Evolutionary conservation across 64 coral and sea anemone species (phyloP), one percentile per base, ranked within the genome.

Genomic region (Actinia equina): DNA sequence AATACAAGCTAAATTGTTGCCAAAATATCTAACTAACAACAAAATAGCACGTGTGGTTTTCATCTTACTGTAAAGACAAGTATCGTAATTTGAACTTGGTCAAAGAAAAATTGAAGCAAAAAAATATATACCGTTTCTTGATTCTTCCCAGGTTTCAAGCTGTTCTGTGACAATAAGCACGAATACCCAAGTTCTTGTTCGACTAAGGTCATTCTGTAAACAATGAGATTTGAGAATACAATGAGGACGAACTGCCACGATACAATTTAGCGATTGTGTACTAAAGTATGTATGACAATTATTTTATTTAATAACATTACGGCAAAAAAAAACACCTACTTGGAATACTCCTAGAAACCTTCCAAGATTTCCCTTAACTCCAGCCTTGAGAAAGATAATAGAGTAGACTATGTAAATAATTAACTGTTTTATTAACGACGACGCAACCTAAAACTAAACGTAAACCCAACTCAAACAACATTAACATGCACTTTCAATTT

Each of bases 151-250:
- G 9, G 59, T 88, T 80, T 97, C 94, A 16, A 88, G 91, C 78
- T 93, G 88, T 88, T 97, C 94, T 49, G 94, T 97, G 43, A 97
- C 94, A 85, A 88, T 91, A 88, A 97, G 91, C 37, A 93, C 91
- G 77, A 86, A 97, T 18, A 97, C 80, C 57, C 74, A 85, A 13
- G 94, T 97, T 42, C 77, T 89, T 17, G 85, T 97, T 67, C 88
- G 88, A 57, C 92, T 97, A 45, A 85, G 77, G 74, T 97, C 94
- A 62, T 97, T 97, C 94, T 97, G 81, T 76, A 41, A 85, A 83
- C 27, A 90, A 83, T 20, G 43, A 69, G 86, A 46, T 10, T 43
- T 13, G 10, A 82, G 52, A 86, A 67, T 45, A 57, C 16, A 79
- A 19, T 20, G 11, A 25, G 3, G 41, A 86, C 15, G 41, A 5